A percentile compares a stretch with the other conserved stretches of the same genome.
Evolutionary conservation across 2,888 invertebrate species (phyloP).

Genomic region (Apodemia duryi): DNA sequence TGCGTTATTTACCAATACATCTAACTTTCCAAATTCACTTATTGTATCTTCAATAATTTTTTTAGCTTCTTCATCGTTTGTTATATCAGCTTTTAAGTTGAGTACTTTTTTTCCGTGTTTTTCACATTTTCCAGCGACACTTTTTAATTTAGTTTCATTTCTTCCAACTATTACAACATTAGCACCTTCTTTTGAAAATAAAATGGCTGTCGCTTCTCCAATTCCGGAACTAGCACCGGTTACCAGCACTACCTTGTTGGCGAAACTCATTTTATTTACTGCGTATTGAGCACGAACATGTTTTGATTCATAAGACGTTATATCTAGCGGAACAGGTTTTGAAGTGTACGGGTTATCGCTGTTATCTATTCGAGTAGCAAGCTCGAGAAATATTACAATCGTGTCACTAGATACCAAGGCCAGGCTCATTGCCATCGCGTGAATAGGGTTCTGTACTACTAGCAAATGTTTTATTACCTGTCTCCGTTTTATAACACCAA

Average conservation of each 20-base stretch:
- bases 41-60: slow-evolving; percentile 34
- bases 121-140: background rate
- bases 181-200: slow-evolving; percentile 13
- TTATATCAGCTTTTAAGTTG: slow-evolving; percentile 33
- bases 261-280: slow-evolving; percentile 13
- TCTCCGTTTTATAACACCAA: too few species aligned
- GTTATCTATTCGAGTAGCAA: too few species aligned
- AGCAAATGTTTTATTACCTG: too few species aligned
- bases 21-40: slow-evolving; percentile 35
- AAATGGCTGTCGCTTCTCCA: slow-evolving; percentile 8
- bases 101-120: background rate
- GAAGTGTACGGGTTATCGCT: too few species aligned
- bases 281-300: too few species aligned
- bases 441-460: too few species aligned
- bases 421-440: too few species aligned
- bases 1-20: slow-evolving; percentile 43
- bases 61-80: slow-evolving; percentile 35
- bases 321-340: too few species aligned
- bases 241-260: slow-evolving; percentile 14
- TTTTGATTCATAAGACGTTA: too few species aligned
- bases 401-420: too few species aligned
- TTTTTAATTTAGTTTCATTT: slow-evolving; percentile 16
- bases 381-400: too few species aligned
- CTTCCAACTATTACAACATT: slow-evolving; percentile 15
- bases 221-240: slow-evolving; percentile 15